Evolutionary conservation across 2,888 invertebrate species (phyloP).

Genomic region (Entomobrya proxima): DNA sequence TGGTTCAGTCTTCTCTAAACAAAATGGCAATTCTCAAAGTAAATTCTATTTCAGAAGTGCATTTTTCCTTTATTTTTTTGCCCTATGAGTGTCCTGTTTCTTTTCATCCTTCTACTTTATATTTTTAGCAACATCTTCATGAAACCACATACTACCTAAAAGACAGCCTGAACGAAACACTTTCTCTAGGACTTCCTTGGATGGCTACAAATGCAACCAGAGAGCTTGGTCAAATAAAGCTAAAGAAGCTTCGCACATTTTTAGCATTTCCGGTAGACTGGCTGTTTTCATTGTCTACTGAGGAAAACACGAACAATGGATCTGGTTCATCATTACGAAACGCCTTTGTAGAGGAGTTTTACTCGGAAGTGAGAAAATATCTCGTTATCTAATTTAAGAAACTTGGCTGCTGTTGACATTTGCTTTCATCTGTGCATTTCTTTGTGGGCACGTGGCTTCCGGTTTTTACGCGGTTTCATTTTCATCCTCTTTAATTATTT

Average conservation of each 20-base stretch:
- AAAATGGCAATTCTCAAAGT: background rate
- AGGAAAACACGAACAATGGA: background rate
- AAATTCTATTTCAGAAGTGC: too few species aligned
- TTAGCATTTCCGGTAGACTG: constrained; percentile 65
- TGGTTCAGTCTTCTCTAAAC: constrained; percentile 61
- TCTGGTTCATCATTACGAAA: background rate
- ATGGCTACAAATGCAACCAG: constrained; percentile 56
- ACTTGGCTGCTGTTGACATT: background rate
- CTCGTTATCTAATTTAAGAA: too few species aligned
- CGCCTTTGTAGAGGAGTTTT: constrained; percentile 33
- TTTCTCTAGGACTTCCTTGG: constrained; percentile 58
- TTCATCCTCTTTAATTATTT: background rate
- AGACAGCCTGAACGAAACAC: constrained; percentile 37
- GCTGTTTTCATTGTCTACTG: constrained; percentile 28
- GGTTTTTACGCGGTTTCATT: background rate
- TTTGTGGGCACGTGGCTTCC: background rate
- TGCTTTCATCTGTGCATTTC: background rate
- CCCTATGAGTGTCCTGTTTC: too few species aligned
- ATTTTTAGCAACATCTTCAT: constrained; percentile 2
- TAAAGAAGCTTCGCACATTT: constrained; percentile 53
- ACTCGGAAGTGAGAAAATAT: constrained; percentile 35
- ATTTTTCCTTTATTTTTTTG: too few species aligned
- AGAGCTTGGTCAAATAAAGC: constrained; percentile 45
- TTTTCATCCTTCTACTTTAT: too few species aligned
- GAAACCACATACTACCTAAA: constrained; percentile 55